These are phyloP conservation scores for Diploscapter pachys DNA, from an alignment of 1,140 invertebrate species.

Conservation along the genomic window DNA sequence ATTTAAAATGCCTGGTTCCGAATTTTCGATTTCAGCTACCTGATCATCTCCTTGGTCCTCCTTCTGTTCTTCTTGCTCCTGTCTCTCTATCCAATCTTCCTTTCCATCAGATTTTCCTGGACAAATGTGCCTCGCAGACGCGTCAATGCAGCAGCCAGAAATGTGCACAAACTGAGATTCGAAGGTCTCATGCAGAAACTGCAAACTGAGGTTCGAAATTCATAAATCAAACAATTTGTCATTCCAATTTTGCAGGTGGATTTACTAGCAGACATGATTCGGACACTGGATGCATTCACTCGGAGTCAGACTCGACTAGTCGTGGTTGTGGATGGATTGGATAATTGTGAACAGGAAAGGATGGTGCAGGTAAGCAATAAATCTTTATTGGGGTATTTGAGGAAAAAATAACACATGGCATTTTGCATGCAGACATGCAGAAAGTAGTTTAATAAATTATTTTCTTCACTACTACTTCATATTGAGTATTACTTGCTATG, in stretches of 20 bases:
- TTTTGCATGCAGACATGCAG: too few relatives aligned
- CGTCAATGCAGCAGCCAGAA: conserved; percentile 46
- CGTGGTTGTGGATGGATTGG: conserved; percentile 90
- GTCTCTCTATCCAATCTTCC: conserved; percentile 71
- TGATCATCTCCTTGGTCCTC: conserved; percentile 32
- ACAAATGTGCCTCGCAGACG: conserved; percentile 61
- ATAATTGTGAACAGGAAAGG: conserved; percentile 82
- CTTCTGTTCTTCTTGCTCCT: conserved; percentile 31
- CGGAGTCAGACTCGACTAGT: conserved; percentile 65
- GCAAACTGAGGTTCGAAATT: conserved; percentile 62
- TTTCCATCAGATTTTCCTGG: conserved; percentile 73
- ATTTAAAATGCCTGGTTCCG: not conserved
- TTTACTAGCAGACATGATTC: conserved; percentile 77
- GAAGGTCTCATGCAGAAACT: conserved; percentile 66
- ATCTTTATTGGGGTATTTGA: too few relatives aligned
- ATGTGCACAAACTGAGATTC: conserved; percentile 52
- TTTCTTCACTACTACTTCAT: too few relatives aligned
- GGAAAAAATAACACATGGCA: too few relatives aligned
- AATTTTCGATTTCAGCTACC: conserved; percentile 18
- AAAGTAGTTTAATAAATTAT: too few relatives aligned
- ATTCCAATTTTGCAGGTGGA: conserved; percentile 65
- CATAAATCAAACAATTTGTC: not conserved
- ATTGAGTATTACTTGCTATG: too few relatives aligned
- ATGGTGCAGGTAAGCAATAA: conserved; percentile 15
- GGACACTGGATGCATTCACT: conserved; percentile 51